These are phyloP conservation scores for Eupristina koningsbergeri DNA, from an alignment of 1,140 invertebrate species.

Conservation along the genomic window DNA sequence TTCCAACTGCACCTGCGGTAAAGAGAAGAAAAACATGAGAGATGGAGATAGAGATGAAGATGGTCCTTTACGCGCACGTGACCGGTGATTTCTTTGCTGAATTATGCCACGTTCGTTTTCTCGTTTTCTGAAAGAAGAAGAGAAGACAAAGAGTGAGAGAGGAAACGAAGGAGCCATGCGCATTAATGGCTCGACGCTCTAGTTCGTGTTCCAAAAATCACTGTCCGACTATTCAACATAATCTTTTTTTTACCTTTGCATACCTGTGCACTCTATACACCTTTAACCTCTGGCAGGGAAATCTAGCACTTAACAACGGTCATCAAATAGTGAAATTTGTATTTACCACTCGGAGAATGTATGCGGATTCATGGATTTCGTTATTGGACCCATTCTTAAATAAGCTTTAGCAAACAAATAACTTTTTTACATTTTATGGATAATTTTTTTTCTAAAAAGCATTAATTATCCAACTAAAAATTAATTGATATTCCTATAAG, in stretches of 20 bases:
- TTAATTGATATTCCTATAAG: background rate
- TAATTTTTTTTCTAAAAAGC: background rate
- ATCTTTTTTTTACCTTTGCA: background rate
- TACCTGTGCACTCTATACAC: background rate
- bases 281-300: background rate
- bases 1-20: background rate
- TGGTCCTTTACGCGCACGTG: constrained; percentile 53
- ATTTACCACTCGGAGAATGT: background rate
- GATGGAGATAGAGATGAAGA: no score
- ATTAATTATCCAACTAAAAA: background rate
- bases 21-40: background rate
- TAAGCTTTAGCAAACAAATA: background rate
- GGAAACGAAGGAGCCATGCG: background rate
- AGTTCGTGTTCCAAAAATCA: constrained; percentile 62
- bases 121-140: constrained; percentile 50
- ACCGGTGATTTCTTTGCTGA: constrained; percentile 59
- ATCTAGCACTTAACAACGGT: background rate
- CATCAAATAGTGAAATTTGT: background rate
- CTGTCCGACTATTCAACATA: constrained; percentile 34
- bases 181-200: constrained; percentile 59
- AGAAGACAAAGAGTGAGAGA: background rate
- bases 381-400: background rate
- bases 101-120: constrained; percentile 63
- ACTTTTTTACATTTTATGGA: background rate
- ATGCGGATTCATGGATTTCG: background rate